Base-by-base conservation (phyloP, 1,140 invertebrate genomes). In the Tyrophagus putrescentiae region DNA sequence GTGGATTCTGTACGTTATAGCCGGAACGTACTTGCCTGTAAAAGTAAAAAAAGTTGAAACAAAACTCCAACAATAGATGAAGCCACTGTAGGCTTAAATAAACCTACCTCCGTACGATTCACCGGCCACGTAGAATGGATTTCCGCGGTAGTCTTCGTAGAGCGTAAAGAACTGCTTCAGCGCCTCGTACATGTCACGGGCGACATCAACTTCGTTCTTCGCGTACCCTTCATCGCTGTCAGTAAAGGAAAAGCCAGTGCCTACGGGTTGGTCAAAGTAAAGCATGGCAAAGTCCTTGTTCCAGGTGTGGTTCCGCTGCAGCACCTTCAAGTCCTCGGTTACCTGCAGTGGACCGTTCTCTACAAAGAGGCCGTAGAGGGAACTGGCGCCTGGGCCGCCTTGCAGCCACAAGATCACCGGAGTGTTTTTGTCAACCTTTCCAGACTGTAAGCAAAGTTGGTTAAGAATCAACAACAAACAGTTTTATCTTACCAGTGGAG, bases 191-290 rank as follows among this genome's bases (percentile, higher is more conserved):
- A 68, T 36, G 36, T 68, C 65, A 16, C 44, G 28, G 0, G 50
- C 65, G 9, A 68, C 64, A 31, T 60, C 57, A 6, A 13, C 44
- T 36, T 68, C 33, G 45, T 68, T 66, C 13, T 11, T 65, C 1
- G 56, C 56, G 29, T 64, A 67, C 23, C 56, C 63, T 4, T 13
- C 27, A 7, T 67, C 61, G 27, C 9, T 42, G 18, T 60, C 18
- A 2, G 66, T 67, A 39, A 65, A 66, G 23, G 60, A 63, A 32
- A 65, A 67, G 31, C 72, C 72, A 21, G 84, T 83, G 2, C 84
- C 85, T 39, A 87, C 87, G 4, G 87, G 88, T 70, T 87, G 88
- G 67, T 92, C 88, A 57, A 91, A 83, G 66, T 85, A 91, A 21
- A 91, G 74, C 25, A 91, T 67, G 67, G 84, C 82, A 66, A 85